Percentiles rank a stretch among this genome's conserved stretches.
phyloP scores from a whole-genome alignment of 2,113 vertebrate species.

The Mus spicilegus region DNA sequence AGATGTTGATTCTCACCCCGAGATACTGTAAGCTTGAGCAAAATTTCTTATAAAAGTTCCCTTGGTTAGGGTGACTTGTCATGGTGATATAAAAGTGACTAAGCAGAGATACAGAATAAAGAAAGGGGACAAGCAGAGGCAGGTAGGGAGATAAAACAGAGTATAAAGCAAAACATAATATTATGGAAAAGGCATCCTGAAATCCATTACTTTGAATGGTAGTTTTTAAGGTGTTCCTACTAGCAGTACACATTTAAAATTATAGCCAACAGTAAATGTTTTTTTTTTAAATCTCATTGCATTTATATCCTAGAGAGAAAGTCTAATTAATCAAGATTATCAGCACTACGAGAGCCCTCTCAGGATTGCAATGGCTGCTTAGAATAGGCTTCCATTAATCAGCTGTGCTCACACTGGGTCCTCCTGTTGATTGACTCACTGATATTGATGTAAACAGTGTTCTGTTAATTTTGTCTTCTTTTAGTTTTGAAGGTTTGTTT shows the following conservation, averaged over 20 bases:
- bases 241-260: conserved; percentile 41
- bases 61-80: not conserved
- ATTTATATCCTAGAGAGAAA: conserved; percentile 62
- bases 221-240: not conserved
- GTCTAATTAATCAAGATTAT: conserved; percentile 47
- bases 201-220: not conserved
- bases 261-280: not conserved
- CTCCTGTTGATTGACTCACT: not conserved
- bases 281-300: not conserved
- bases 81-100: not conserved
- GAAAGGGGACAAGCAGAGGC: not conserved
- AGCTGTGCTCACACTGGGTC: not conserved
- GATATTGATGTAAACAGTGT: not conserved
- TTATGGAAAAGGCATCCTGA: not conserved
- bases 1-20: not conserved
- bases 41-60: not conserved
- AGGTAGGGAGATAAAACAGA: not conserved
- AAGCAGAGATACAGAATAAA: not conserved
- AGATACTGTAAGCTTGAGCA: not conserved
- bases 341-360: not conserved
- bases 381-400: not conserved
- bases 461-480: not conserved
- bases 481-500: not conserved
- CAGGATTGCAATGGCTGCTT: not conserved
- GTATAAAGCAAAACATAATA: not conserved